Conservation (phyloP, 2,797 vertebrate genomes). For the Spatula versicolor region DNA sequence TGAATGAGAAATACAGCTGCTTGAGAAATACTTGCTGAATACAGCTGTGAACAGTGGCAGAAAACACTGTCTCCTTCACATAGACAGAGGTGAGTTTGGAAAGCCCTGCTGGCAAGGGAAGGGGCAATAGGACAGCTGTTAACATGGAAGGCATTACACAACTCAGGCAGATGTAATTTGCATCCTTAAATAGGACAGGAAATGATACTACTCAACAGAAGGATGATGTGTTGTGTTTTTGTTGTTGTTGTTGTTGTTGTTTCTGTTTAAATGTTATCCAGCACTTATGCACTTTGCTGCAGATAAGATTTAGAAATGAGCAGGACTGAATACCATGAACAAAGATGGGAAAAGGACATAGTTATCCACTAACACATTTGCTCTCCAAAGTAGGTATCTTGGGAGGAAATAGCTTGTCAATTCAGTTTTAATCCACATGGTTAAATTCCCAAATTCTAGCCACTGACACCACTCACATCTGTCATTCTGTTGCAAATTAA, state of each 20-base stretch:
- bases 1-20: background rate
- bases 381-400: background rate
- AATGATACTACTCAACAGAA: background rate
- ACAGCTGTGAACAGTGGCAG: background rate
- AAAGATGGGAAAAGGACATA: background rate
- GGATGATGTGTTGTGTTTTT: background rate
- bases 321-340: background rate
- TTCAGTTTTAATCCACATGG: background rate
- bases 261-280: background rate
- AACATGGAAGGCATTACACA: background rate
- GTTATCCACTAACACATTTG: background rate
- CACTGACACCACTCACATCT: background rate
- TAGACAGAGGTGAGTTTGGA: background rate
- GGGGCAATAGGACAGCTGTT: background rate
- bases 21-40: background rate
- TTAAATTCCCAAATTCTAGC: background rate
- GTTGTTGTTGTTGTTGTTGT: background rate
- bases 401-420: background rate
- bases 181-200: background rate
- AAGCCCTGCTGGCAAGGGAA: background rate
- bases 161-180: background rate
- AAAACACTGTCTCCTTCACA: background rate
- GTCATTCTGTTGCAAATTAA: background rate
- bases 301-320: background rate
- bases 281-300: background rate